These are phyloP conservation scores for Lithobates pipiens DNA, from an alignment of 2,797 vertebrate species.

Conservation along the genomic window DNA sequence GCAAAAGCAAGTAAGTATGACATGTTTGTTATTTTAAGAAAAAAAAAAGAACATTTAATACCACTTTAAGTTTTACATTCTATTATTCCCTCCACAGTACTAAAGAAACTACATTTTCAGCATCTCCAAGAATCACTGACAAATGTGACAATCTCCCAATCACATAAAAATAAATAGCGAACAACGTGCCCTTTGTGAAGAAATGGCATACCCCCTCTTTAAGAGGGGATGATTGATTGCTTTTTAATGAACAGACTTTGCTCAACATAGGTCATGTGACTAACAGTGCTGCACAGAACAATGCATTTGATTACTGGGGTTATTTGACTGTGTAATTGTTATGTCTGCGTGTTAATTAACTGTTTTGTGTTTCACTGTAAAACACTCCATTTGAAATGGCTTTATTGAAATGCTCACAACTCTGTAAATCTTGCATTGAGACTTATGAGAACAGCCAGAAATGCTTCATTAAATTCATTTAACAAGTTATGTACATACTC, in stretches of 20 bases:
- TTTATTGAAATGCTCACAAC: conserved; percentile 4
- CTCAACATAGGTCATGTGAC: background rate
- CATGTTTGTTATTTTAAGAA: no score
- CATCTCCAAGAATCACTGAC: no score
- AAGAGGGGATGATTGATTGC: background rate
- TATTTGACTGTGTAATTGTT: conserved; percentile 16
- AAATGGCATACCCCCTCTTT: background rate
- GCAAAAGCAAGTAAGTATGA: no score
- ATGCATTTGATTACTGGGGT: background rate
- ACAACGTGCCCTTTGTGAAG: background rate
- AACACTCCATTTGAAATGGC: conserved; percentile 1
- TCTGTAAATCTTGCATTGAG: conserved; percentile 1
- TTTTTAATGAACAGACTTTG: background rate
- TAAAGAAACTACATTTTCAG: no score
- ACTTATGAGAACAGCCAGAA: background rate
- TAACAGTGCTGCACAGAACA: background rate
- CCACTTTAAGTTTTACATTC: no score
- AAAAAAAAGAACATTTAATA: no score
- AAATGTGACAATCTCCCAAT: no score
- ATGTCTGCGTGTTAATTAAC: background rate
- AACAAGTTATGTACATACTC: background rate
- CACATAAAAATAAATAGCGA: no score
- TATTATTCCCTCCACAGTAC: no score
- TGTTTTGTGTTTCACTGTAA: conserved; percentile 8
- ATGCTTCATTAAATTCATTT: background rate